Percentiles rank a stretch among this genome's conserved stretches.
phyloP scores from a whole-genome alignment of 2,888 invertebrate genomes.

The Trichopria drosophilae region DNA sequence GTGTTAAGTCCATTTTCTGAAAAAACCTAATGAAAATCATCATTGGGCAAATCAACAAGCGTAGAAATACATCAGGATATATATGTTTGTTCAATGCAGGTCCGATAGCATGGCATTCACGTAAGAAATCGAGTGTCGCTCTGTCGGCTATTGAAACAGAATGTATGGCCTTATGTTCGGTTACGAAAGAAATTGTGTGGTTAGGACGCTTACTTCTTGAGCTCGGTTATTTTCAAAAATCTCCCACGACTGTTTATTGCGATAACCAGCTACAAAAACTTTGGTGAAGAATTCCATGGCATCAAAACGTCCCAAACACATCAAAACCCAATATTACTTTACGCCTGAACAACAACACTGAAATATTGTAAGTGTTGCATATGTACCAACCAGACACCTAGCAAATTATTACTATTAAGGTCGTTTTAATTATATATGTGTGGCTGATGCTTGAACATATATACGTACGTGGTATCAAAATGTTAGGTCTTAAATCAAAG shows the following conservation, averaged over 20 bases:
- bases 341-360: constrained; percentile 12
- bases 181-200: constrained; percentile 24
- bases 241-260: constrained; percentile 7
- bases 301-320: constrained; percentile 14
- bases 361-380: constrained; percentile 12
- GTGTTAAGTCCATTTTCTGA: constrained; percentile 13
- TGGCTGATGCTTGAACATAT: too few relatives aligned
- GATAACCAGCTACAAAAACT: constrained; percentile 21
- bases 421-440: too few relatives aligned
- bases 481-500: too few relatives aligned
- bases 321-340: constrained; percentile 17
- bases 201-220: too few relatives aligned
- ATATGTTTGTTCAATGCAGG: constrained; percentile 10
- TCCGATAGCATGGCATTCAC: constrained; percentile 21
- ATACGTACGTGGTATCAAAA: too few relatives aligned
- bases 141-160: constrained; percentile 22
- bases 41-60: too few relatives aligned
- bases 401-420: too few relatives aligned
- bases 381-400: constrained; percentile 19
- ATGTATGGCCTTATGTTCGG: constrained; percentile 19
- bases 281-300: constrained; percentile 15
- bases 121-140: constrained; percentile 16
- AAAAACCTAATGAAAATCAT: too few relatives aligned
- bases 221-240: background rate
- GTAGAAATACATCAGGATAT: constrained; percentile 24